These are phyloP conservation scores for Mohoua ochrocephala DNA, from an alignment of 2,113 vertebrate species.

Conservation along the genomic window DNA sequence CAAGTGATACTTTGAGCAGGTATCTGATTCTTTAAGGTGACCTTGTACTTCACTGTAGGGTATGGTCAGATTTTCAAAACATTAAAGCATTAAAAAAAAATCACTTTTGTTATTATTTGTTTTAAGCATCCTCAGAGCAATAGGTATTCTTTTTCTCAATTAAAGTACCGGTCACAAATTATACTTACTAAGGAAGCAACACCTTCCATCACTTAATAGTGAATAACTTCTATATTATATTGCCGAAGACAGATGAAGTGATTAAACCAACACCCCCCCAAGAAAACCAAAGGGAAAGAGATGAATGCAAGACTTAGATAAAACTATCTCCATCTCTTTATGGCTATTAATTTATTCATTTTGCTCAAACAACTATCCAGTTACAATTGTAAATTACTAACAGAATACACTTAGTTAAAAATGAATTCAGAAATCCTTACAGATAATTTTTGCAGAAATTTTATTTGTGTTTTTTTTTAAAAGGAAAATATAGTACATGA, in stretches of 20 bases:
- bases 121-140: background rate
- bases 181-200: background rate
- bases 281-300: background rate
- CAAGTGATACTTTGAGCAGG: background rate
- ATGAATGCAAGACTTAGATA: background rate
- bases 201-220: background rate
- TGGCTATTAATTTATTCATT: background rate
- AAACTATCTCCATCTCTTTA: background rate
- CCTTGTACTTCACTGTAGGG: background rate
- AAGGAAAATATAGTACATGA: background rate
- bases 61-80: background rate
- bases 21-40: background rate
- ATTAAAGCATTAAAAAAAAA: background rate
- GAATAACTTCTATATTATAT: background rate
- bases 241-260: background rate
- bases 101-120: background rate
- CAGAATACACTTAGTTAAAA: background rate
- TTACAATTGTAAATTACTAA: background rate
- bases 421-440: background rate
- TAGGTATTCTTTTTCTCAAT: background rate
- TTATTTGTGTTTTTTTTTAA: background rate
- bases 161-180: background rate
- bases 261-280: rapidly evolving
- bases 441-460: background rate
- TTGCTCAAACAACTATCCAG: background rate